phyloP scores from a whole-genome alignment of 2,888 invertebrate species.

The Apotomis turbidana region DNA sequence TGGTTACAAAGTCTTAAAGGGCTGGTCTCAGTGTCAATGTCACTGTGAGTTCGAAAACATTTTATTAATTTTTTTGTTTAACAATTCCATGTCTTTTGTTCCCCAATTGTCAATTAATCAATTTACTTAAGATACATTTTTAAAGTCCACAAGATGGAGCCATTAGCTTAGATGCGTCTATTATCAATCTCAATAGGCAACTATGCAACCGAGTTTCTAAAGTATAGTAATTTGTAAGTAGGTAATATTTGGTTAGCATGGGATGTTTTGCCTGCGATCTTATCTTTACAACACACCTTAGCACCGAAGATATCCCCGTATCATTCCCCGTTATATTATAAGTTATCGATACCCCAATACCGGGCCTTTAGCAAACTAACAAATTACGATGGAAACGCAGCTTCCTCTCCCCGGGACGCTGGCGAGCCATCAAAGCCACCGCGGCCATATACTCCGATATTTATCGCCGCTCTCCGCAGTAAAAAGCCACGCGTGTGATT shows the following conservation, averaged over 20 bases:
- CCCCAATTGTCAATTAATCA: too few species aligned
- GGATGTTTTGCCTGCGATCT: too few species aligned
- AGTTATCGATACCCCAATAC: constrained; percentile 18
- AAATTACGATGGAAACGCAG: constrained; percentile 27
- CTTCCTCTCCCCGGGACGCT: constrained; percentile 25
- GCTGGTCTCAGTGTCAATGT: constrained; percentile 26
- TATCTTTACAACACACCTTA: too few species aligned
- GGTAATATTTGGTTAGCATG: too few species aligned
- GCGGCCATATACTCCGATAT: constrained; percentile 77
- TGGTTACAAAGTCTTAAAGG: constrained; percentile 20
- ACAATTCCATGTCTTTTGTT: too few species aligned
- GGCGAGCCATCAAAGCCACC: constrained; percentile 65
- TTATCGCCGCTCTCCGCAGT: constrained; percentile 71
- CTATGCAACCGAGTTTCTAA: too few species aligned
- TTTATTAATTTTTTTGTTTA: background rate
- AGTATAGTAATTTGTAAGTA: too few species aligned
- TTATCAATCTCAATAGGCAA: too few species aligned
- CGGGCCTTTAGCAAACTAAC: constrained; percentile 38
- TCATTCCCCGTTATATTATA: constrained; percentile 26
- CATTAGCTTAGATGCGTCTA: too few species aligned
- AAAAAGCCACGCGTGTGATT: constrained; percentile 74
- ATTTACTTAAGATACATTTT: too few species aligned
- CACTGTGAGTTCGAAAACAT: constrained; percentile 24
- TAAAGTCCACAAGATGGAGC: too few species aligned
- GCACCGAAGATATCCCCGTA: background rate